Base-by-base conservation (phyloP, 2,888 invertebrate genomes). In the Agrilus mali region DNA sequence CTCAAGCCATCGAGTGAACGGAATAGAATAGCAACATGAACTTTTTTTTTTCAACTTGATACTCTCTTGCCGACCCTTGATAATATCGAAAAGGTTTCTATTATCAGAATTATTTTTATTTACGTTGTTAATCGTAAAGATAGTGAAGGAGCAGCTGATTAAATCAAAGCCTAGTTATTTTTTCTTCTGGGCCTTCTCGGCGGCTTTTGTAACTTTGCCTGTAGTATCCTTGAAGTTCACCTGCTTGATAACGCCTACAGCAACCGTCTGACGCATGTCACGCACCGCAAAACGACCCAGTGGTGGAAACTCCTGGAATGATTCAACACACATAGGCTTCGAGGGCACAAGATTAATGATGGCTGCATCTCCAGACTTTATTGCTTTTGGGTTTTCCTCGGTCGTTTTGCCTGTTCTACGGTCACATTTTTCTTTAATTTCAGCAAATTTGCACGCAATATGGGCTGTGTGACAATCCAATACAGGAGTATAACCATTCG, bases 201-300 rank as follows among this genome's bases (percentile, higher is more conserved):
- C 97, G 67, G 97, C 93, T 79, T 97, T 98, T 77, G 96, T 97
- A 70, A 93, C 93, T 77, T 97, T 97, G 65, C 93, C 92, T 4
- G 20, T 49, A 78, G 78, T 75, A 59, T 95, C 96, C 74, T 92
- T 89, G 80, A 92, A 89, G 75, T 78, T 86, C 55, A 93, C 93
- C 55, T 75, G 74, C 78, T 92, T 92, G 75, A 96, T 95, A 70
- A 96, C 96, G 70, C 96, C 96, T 53, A 97, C 96, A 59, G 97
- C 98, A 43, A 98, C 97, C 0, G 97, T 98, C 72, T 97, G 97
- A 75, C 95, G 90, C 97, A 98, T 98, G 82, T 99, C 98, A 82
- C 98, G 95, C 52, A 98, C 98, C 64, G 98, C 97, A 67, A 99
- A 99, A 74, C 98, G 89, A 69, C 97, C 92, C 56, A 98, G 80